phyloP scores from a whole-genome alignment of 2,888 invertebrate genomes.

The Archips crataeganus region DNA sequence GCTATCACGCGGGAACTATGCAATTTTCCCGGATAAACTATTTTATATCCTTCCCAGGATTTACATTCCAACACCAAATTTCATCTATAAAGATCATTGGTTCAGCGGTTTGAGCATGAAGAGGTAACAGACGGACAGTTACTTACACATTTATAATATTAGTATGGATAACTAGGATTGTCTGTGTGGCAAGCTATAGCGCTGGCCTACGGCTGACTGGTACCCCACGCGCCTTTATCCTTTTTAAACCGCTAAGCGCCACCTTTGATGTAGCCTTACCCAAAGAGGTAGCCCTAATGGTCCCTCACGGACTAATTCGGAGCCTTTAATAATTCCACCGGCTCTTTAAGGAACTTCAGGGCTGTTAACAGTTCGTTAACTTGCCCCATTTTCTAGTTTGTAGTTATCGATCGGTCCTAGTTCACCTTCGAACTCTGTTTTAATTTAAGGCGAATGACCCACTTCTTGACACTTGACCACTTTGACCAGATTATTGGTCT shows the following conservation, averaged over 20 bases:
- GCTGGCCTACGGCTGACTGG: background rate
- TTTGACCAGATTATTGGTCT: background rate
- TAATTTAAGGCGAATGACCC: background rate
- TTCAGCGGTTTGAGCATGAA: too few species aligned
- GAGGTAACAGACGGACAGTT: too few species aligned
- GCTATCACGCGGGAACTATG: too few species aligned
- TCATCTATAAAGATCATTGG: too few species aligned
- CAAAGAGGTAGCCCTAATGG: constrained; percentile 20
- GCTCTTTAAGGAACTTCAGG: constrained; percentile 26
- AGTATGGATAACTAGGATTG: too few species aligned
- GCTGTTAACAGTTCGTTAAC: constrained; percentile 26
- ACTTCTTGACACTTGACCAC: background rate
- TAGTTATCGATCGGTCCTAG: constrained; percentile 19
- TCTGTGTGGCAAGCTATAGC: background rate
- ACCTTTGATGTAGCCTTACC: background rate
- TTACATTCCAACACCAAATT: too few species aligned
- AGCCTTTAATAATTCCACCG: constrained; percentile 28
- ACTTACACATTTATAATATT: too few species aligned
- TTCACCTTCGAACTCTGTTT: background rate
- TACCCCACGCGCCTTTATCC: background rate
- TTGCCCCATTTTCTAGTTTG: constrained; percentile 19
- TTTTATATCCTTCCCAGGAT: too few species aligned
- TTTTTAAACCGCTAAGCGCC: background rate
- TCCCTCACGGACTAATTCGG: constrained; percentile 33
- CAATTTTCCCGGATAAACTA: too few species aligned